Evolutionary conservation across 2,797 vertebrate species (phyloP).

Genomic region (Mico argentatus): DNA sequence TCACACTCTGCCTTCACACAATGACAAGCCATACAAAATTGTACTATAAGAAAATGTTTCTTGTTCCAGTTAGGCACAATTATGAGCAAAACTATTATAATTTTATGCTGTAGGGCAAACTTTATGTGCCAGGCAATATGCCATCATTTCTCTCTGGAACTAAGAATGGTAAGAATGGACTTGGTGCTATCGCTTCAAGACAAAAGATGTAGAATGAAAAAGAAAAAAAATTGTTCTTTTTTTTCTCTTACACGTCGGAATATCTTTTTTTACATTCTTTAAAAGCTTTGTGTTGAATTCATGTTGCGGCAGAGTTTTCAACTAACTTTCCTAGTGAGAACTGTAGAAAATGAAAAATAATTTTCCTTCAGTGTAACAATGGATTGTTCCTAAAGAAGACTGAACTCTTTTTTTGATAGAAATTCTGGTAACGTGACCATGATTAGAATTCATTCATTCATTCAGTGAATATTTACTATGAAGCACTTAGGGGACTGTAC

Average conservation of each 20-base stretch:
- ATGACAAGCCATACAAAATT: neutral
- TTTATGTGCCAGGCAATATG: neutral
- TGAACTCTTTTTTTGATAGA: neutral
- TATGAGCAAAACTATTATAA: neutral
- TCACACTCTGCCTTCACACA: neutral
- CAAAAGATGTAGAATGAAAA: neutral
- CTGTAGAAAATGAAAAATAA: constrained; percentile 14
- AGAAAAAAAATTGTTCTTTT: neutral
- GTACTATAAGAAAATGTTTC: constrained; percentile 1
- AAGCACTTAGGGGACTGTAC: neutral
- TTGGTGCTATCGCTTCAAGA: neutral
- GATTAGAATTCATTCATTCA: neutral
- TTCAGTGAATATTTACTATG: neutral
- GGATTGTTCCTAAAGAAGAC: neutral
- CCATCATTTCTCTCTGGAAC: neutral
- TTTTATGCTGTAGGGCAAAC: neutral
- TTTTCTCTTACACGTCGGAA: neutral
- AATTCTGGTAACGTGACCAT: neutral
- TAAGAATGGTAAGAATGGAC: neutral
- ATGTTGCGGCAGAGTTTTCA: neutral
- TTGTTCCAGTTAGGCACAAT: neutral
- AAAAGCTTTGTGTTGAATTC: neutral
- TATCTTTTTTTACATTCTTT: neutral
- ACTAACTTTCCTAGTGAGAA: neutral
- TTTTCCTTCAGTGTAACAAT: neutral